phyloP scores from a whole-genome alignment of 2,797 vertebrate species.

The Huso huso region DNA sequence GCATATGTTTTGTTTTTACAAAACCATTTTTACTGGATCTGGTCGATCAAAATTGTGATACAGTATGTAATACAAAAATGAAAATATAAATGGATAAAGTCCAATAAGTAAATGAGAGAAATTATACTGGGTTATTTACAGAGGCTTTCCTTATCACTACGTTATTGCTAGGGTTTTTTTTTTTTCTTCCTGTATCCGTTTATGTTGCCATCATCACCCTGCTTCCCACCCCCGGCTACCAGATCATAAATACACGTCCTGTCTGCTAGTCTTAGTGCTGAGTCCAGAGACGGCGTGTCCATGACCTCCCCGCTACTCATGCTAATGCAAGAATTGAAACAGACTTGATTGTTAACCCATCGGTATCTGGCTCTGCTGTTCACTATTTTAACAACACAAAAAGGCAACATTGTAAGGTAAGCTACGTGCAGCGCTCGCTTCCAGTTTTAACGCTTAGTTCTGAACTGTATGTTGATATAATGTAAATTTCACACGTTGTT shows the following conservation, averaged over 20 bases:
- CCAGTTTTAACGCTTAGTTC: not conserved
- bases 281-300: slow-evolving; percentile 9
- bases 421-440: too few species aligned
- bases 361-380: slow-evolving; percentile 13
- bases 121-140: not conserved
- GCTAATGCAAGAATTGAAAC: slow-evolving; percentile 9
- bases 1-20: not conserved
- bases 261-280: slow-evolving; percentile 4
- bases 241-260: not conserved
- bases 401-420: slow-evolving; percentile 8
- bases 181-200: not conserved
- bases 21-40: not conserved
- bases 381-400: not conserved
- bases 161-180: slow-evolving; percentile 1
- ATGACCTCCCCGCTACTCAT: slow-evolving; percentile 10
- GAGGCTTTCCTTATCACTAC: not conserved
- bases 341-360: slow-evolving; percentile 13
- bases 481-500: too few species aligned
- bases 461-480: too few species aligned
- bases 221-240: slow-evolving; percentile 3
- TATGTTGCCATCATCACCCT: slow-evolving; percentile 5
- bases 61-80: not conserved
- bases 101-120: not conserved
- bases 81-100: not conserved
- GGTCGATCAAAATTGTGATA: not conserved